Evolutionary conservation across 2,113 vertebrate genomes (phyloP).

Genomic region (Xiphias gladius): DNA sequence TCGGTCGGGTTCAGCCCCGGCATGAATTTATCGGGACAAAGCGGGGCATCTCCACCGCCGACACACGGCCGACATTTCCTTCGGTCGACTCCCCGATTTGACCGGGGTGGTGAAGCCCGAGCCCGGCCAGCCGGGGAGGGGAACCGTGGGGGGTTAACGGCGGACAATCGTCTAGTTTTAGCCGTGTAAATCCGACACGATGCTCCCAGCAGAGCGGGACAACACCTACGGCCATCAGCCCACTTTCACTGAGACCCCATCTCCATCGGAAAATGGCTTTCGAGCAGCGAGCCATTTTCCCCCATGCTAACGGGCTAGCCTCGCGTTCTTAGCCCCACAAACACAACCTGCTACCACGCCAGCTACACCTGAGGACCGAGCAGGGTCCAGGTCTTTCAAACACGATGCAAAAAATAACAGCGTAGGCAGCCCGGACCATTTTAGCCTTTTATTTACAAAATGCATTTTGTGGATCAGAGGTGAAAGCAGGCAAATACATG

Average conservation of each 20-base stretch:
- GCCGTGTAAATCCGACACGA: neutral
- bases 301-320: slow-evolving; percentile 63
- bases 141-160: accelerated
- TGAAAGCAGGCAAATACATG: slow-evolving; percentile 9
- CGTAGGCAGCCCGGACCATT: accelerated
- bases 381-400: accelerated
- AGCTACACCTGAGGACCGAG: accelerated
- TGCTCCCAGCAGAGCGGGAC: slow-evolving; percentile 16
- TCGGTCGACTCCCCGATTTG: slow-evolving; percentile 34
- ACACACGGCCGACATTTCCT: slow-evolving; percentile 64
- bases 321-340: slow-evolving; percentile 10
- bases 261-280: slow-evolving; percentile 77
- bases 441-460: neutral
- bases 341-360: neutral
- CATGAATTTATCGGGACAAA: slow-evolving; percentile 66
- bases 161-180: accelerated
- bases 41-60: slow-evolving; percentile 52
- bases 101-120: neutral
- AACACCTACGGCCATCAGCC: slow-evolving; percentile 58
- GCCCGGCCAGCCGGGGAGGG: neutral
- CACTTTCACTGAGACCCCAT: slow-evolving; percentile 59
- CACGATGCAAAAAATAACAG: accelerated
- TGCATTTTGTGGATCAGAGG: neutral
- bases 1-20: slow-evolving; percentile 39
- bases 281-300: slow-evolving; percentile 70